Evolutionary conservation across 2,888 invertebrate genomes (phyloP), one percentile per base, ranked within the genome.

Genomic region (Chironomus riparius): DNA sequence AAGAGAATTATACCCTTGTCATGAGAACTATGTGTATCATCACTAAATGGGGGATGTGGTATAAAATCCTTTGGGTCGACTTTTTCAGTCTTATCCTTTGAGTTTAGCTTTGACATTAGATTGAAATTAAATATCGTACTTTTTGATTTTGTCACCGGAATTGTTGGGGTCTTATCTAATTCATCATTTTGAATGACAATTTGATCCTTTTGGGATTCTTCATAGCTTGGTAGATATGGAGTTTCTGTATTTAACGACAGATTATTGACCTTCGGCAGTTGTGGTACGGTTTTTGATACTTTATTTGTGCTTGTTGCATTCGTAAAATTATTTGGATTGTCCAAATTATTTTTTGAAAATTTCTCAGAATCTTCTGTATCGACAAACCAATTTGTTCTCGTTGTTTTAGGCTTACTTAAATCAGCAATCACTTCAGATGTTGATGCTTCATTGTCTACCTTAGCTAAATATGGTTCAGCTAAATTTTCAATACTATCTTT

Each of bases 11-110:
- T 83, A 28, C 48, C 68, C 15, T 74, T 65, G 7, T 74, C 68
- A 47, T 24, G 18, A 4, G 28, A 0, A 22, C 22, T 12, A 3
- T 24, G 28, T 28, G 28, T 10, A 18, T 74, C 65, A 5, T 65
- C 74, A n/a, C 84, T 83, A 2, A 84, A 77, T 6, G 81, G 79
- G 0, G 84, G 84, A 1, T 83, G 80, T 0, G 84, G 83, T 56
- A 84, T 81, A 83, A 84, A 84, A 77, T 83, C 81, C 6, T 84
- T 78, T 0, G 82, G 80, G 77, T 81, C 81, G 0, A 82, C 80
- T 70, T 84, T 82, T 48, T 80, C 77, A 1, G 76, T 78, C 38
- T 82, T 56, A 5, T 56, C 15, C 15, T 56, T 56, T 56, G 18
- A 18, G n/a, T 56, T 56, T 2, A 56, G 6, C 47, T 81, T 81